These are phyloP conservation scores for Dicentrarchus labrax DNA, from an alignment of 2,113 vertebrate species.

Conservation along the genomic window DNA sequence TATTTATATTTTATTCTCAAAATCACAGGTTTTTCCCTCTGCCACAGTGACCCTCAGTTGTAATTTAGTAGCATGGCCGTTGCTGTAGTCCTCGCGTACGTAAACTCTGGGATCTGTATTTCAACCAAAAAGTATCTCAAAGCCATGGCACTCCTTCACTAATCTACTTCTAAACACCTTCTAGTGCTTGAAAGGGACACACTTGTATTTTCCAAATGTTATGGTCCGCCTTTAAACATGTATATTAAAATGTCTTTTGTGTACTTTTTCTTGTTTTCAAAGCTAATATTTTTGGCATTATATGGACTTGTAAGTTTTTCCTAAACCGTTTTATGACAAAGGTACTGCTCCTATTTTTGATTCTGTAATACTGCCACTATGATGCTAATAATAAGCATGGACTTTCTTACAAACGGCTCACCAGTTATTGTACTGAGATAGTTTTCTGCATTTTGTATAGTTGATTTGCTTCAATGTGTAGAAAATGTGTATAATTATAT, in stretches of 20 bases:
- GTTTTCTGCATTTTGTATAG: slow-evolving; percentile 76
- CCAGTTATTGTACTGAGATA: slow-evolving; percentile 38
- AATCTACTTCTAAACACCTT: slow-evolving; percentile 5
- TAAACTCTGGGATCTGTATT: slow-evolving; percentile 71
- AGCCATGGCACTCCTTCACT: slow-evolving; percentile 50
- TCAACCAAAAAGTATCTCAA: slow-evolving; percentile 71
- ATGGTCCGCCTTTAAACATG: slow-evolving; percentile 42
- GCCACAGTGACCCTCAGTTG: background rate
- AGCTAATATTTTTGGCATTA: slow-evolving; percentile 73
- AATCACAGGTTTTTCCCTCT: background rate
- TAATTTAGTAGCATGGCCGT: slow-evolving; percentile 24
- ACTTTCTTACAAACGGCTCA: slow-evolving; percentile 46
- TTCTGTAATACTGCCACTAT: slow-evolving; percentile 49
- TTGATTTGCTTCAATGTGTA: slow-evolving; percentile 66
- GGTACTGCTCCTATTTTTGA: slow-evolving; percentile 65
- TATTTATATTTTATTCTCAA: too few relatives aligned
- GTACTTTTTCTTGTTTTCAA: slow-evolving; percentile 48
- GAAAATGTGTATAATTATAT: slow-evolving; percentile 72
- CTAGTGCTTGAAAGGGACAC: slow-evolving; percentile 59
- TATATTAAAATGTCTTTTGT: slow-evolving; percentile 53
- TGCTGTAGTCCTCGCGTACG: slow-evolving; percentile 9
- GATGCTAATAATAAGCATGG: slow-evolving; percentile 46
- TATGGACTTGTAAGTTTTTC: slow-evolving; percentile 66
- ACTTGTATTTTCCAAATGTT: slow-evolving; percentile 53
- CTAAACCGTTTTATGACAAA: slow-evolving; percentile 70